A percentile compares a stretch with the other conserved stretches of the same genome.
Evolutionary conservation across 2,888 invertebrate species (phyloP).

Genomic region (Gasteruption jaculator): DNA sequence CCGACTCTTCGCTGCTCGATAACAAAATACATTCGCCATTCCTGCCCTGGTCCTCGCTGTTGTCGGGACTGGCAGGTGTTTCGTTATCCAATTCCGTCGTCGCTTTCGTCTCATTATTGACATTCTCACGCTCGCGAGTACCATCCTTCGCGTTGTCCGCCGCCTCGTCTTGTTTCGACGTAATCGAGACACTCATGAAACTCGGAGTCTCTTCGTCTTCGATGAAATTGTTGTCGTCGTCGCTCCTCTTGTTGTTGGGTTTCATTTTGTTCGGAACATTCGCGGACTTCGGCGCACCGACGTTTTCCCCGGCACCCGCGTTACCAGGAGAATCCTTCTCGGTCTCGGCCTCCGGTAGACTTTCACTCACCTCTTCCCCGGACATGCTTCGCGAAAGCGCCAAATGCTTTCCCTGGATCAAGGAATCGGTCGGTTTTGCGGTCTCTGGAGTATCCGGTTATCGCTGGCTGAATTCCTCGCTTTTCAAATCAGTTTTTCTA

Average conservation of each 20-base stretch:
- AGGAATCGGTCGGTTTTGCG: constrained; percentile 4
- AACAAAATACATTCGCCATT: constrained; percentile 37
- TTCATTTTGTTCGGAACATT: too few species aligned
- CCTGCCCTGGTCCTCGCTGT: constrained; percentile 32
- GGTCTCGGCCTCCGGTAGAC: constrained; percentile 15
- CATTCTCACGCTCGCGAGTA: constrained; percentile 13
- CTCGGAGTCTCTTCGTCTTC: constrained; percentile 45
- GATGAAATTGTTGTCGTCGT: constrained; percentile 20
- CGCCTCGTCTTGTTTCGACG: constrained; percentile 31
- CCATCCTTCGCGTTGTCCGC: constrained; percentile 14
- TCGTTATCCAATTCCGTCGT: constrained; percentile 22
- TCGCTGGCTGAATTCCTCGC: too few species aligned
- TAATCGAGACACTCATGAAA: constrained; percentile 33
- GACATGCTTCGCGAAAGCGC: background rate
- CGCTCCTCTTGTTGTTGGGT: too few species aligned
- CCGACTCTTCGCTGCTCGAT: constrained; percentile 33
- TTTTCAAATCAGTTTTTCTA: too few species aligned
- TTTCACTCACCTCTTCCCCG: constrained; percentile 19
- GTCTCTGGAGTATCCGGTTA: constrained; percentile 3
- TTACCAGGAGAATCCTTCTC: constrained; percentile 10
- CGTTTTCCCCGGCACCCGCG: constrained; percentile 3
- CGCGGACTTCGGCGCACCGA: constrained; percentile 9
- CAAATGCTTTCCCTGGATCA: background rate
- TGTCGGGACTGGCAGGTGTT: constrained; percentile 28
- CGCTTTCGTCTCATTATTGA: constrained; percentile 14